Conservation (phyloP, 2,888 invertebrate species). For the Eupsilia transversa region DNA sequence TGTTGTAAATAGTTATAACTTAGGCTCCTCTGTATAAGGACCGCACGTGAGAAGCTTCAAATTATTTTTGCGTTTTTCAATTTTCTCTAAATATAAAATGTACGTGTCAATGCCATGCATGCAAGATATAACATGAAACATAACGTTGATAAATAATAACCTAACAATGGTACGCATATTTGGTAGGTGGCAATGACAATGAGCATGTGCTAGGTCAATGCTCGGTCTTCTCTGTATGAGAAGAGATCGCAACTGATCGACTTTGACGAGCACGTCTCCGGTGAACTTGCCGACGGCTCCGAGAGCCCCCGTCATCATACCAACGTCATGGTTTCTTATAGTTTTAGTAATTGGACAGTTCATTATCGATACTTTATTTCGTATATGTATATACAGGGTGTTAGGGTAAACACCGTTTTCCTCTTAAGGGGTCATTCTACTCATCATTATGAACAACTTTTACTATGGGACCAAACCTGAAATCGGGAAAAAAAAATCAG, state of each 20-base stretch:
- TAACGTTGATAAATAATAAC: not conserved
- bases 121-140: not conserved
- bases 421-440: too few species aligned
- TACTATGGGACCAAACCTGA: too few species aligned
- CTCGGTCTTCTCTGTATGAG: not conserved
- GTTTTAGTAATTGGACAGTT: not conserved
- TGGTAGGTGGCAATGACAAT: constrained; percentile 10
- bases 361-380: too few species aligned
- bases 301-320: not conserved
- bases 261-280: not conserved
- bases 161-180: constrained; percentile 46
- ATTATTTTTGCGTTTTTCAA: too few species aligned
- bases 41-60: too few species aligned
- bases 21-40: too few species aligned
- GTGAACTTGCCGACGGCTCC: not conserved
- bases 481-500: too few species aligned
- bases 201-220: not conserved
- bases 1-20: not conserved
- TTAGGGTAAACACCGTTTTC: too few species aligned
- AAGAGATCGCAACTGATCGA: not conserved
- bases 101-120: too few species aligned
- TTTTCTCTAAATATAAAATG: not conserved
- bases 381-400: too few species aligned
- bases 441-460: too few species aligned
- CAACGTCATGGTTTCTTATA: not conserved